Percentiles rank a stretch among this genome's conserved stretches.
phyloP scores from a whole-genome alignment of 1,140 invertebrate species.

The Papilio glaucus region DNA sequence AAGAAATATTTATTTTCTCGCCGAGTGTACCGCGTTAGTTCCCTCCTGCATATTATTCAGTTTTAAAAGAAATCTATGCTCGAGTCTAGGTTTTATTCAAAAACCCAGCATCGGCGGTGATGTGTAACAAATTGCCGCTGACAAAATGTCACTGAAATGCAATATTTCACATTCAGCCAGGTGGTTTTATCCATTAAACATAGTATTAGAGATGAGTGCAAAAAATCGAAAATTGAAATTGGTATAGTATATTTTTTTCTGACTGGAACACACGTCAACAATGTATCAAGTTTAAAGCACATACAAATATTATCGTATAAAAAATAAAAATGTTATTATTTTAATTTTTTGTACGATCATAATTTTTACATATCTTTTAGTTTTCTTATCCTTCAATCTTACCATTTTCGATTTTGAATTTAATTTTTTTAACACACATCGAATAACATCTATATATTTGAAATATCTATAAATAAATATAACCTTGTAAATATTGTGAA shows the following conservation, averaged over 20 bases:
- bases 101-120: conserved; percentile 52
- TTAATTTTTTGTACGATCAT: too few relatives aligned
- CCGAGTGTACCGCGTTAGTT: conserved; percentile 50
- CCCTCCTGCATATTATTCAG: conserved; percentile 45
- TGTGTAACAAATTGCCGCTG: conserved; percentile 73
- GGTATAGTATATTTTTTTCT: conserved; percentile 46
- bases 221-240: conserved; percentile 50
- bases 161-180: conserved; percentile 77
- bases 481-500: too few relatives aligned
- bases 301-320: too few relatives aligned
- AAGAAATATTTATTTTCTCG: conserved; percentile 42
- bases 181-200: conserved; percentile 79
- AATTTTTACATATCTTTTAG: too few relatives aligned
- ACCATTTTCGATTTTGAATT: conserved; percentile 3
- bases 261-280: conserved; percentile 23
- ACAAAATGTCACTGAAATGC: conserved; percentile 75
- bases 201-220: conserved; percentile 61
- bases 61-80: conserved; percentile 53
- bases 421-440: too few relatives aligned
- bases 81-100: conserved; percentile 61
- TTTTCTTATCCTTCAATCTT: too few relatives aligned
- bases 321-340: too few relatives aligned
- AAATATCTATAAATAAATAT: too few relatives aligned
- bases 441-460: too few relatives aligned
- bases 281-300: background rate